A percentile compares a stretch with the other conserved stretches of the same genome.
phyloP scores from a whole-genome alignment of 2,888 invertebrate species.

The Synanthedon vespiformis region DNA sequence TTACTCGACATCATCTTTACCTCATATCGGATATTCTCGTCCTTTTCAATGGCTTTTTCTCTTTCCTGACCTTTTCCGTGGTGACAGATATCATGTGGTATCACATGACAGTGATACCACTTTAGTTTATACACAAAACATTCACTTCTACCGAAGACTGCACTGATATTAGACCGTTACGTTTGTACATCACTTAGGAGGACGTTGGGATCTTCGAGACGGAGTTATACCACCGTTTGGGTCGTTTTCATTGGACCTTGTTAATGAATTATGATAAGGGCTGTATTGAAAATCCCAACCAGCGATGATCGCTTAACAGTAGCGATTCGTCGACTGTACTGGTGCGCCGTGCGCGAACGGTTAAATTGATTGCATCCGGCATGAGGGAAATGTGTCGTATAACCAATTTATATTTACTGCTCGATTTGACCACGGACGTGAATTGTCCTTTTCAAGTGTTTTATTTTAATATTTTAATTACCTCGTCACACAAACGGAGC shows the following conservation, averaged over 20 bases:
- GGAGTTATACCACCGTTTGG: neutral
- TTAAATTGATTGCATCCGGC: conserved; percentile 68
- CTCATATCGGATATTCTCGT: conserved; percentile 63
- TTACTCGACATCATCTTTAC: conserved; percentile 22
- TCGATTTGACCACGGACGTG: conserved; percentile 51
- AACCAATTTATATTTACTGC: conserved; percentile 63
- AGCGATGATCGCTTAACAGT: conserved; percentile 25
- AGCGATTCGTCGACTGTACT: conserved; percentile 42
- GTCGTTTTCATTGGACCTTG: neutral
- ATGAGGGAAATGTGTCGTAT: conserved; percentile 66
- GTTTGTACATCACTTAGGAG: too few relatives aligned
- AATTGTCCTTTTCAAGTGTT: conserved; percentile 11
- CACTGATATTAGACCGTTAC: too few relatives aligned
- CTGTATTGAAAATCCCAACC: conserved; percentile 2
- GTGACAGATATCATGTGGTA: conserved; percentile 46
- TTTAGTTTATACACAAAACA: conserved; percentile 1
- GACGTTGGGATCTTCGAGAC: too few relatives aligned
- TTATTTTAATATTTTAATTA: neutral
- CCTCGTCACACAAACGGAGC: neutral
- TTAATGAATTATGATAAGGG: neutral
- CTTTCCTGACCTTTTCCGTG: conserved; percentile 48
- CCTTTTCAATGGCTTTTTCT: conserved; percentile 45
- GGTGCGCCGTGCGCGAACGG: conserved; percentile 35
- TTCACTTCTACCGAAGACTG: too few relatives aligned
- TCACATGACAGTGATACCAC: conserved; percentile 66